Base-by-base conservation (phyloP, 2,888 invertebrate genomes). In the Hydropsyche betteni region DNA sequence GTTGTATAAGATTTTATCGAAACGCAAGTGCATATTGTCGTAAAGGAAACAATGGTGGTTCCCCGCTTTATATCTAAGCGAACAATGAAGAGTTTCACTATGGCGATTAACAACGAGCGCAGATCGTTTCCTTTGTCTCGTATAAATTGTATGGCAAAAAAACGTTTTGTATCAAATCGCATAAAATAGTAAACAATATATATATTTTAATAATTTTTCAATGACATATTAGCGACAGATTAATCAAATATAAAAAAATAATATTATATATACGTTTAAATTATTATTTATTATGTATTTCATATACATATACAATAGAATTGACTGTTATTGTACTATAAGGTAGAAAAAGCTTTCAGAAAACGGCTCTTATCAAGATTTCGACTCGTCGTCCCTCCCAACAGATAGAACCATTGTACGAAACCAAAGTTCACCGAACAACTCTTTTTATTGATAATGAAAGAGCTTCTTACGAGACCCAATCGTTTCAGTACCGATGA, bases 11-110 rank as follows among this genome's bases (percentile, higher is more conserved):
- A 77, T 77, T 69, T 74, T 77, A 77, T 75, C 75, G 70, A 61
- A 68, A 36, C 73, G 51, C 73, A 74, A 77, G 77, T 77, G 77
- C 75, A 77, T 77, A 77, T 75, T 77, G 77, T 75, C 77, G 70
- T 74, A 61, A 69, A 75, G 44, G 77, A 72, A 77, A 74, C 75
- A 75, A 77, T 75, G 74, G 77, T 53, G 52, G 69, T 53, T 64
- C 44, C 34, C 51, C 69, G 74, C 75, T 77, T 75, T 77, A 70
- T 74, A 68, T 69, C 75, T 69, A 14, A 44, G 24, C 38, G 36
- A 69, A 77, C 75, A 77, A 73, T 77, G 73, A 69, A 68, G 61
- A 52, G 64, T 69, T 73, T 74, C 74, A 75, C 75, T 75, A 44
- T 50, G 70, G 36, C 74, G 77, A 75, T 75, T 75, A 70, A 70